Evolutionary conservation across 1,140 invertebrate genomes (phyloP).

Genomic region (Ceratosolen fusciceps): DNA sequence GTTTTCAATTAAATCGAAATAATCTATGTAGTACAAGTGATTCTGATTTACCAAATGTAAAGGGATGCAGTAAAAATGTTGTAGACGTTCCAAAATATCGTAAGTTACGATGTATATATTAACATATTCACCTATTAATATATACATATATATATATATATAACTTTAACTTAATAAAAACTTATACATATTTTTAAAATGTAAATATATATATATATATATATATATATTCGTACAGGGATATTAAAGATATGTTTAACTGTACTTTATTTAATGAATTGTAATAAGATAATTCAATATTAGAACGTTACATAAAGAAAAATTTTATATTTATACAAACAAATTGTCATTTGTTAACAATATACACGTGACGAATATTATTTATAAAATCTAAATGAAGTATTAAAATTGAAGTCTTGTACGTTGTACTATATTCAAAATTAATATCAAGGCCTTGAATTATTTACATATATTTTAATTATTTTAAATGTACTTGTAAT

Average conservation of each 20-base stretch:
- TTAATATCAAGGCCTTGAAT: not conserved
- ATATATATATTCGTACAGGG: not conserved
- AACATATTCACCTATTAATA: too few species aligned
- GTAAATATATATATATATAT: not conserved
- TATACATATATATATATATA: not conserved
- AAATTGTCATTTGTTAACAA: too few species aligned
- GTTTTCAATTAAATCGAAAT: not conserved
- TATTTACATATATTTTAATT: not conserved
- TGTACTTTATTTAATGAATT: not conserved
- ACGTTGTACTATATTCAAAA: too few species aligned
- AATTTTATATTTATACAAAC: not conserved
- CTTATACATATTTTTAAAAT: too few species aligned
- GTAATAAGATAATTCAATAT: not conserved
- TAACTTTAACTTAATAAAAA: not conserved
- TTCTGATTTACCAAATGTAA: conserved; percentile 68
- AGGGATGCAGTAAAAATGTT: conserved; percentile 77
- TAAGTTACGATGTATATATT: too few species aligned
- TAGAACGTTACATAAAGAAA: too few species aligned
- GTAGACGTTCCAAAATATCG: conserved; percentile 72
- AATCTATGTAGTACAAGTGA: too few species aligned
- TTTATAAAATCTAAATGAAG: too few species aligned
- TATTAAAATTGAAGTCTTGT: too few species aligned
- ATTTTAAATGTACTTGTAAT: too few species aligned
- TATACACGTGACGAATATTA: too few species aligned
- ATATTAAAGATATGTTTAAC: not conserved